These are phyloP conservation scores for Australoheros scitulus DNA, from an alignment of 2,113 vertebrate species.

Conservation along the genomic window DNA sequence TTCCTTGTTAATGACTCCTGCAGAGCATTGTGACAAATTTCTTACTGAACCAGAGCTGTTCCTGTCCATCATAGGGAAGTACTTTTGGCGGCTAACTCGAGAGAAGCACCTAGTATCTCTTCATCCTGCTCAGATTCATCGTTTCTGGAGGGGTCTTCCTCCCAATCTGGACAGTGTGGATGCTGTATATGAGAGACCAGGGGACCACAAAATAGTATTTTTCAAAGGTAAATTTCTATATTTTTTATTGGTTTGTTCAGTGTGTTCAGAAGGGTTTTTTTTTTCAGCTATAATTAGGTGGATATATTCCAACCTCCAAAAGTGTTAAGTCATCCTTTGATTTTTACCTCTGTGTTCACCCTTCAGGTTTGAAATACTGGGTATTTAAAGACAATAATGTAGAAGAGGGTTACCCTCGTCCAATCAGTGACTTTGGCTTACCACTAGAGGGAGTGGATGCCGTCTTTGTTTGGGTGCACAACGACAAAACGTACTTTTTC, in stretches of 20 bases:
- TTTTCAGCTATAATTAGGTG: not conserved
- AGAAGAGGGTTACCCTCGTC: conserved; percentile 93
- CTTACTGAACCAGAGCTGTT: not conserved
- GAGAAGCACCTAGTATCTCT: conserved; percentile 95
- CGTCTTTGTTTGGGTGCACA: conserved; percentile 92
- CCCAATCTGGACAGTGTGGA: conserved; percentile 91
- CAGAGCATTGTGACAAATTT: not conserved
- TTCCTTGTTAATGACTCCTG: not conserved
- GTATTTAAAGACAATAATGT: conserved; percentile 94
- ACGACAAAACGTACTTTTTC: conserved; percentile 91
- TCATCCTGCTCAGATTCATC: conserved; percentile 92
- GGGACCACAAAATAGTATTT: conserved; percentile 96
- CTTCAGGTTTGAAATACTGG: conserved; percentile 91
- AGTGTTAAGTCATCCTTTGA: not conserved
- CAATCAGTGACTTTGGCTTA: conserved; percentile 73
- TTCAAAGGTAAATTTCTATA: conserved; percentile 87
- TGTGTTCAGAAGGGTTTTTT: not conserved
- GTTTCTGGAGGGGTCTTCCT: conserved; percentile 95
- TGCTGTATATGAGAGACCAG: conserved; percentile 90
- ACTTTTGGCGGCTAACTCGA: conserved; percentile 95
- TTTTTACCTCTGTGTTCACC: conserved; percentile 33
- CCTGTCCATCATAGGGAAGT: conserved; percentile 82
- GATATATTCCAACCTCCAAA: not conserved
- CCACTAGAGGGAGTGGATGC: conserved; percentile 88
- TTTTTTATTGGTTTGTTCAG: not conserved